These are phyloP conservation scores for Columba janthina DNA, from an alignment of 2,113 vertebrate genomes.

Conservation along the genomic window DNA sequence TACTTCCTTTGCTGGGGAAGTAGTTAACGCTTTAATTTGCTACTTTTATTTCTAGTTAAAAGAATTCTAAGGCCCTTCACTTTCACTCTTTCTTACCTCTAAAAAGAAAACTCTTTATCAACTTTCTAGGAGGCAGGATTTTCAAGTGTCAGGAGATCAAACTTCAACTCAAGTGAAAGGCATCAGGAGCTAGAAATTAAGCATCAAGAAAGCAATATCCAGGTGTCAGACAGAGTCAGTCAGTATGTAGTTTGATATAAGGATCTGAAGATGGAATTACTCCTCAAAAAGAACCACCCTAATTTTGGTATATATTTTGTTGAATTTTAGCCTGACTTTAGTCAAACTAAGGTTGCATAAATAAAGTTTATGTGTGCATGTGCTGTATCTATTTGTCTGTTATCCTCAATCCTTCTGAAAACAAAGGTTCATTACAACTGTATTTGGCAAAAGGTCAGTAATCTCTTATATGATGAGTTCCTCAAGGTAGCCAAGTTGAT, in stretches of 20 bases:
- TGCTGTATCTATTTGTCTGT: neutral
- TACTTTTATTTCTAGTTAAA: neutral
- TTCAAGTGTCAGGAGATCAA: neutral
- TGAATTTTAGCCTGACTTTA: neutral
- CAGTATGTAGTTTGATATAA: neutral
- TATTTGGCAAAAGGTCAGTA: neutral
- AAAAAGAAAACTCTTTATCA: neutral
- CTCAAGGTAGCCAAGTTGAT: neutral
- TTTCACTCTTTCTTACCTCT: neutral
- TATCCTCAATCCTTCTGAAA: neutral
- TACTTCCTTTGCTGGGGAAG: neutral
- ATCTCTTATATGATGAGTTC: neutral
- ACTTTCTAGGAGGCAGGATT: neutral
- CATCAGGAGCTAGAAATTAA: neutral
- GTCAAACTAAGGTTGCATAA: neutral
- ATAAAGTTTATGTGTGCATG: neutral
- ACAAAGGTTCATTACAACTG: neutral
- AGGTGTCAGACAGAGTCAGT: slow-evolving; percentile 13
- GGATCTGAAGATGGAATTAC: neutral
- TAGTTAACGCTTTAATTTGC: neutral
- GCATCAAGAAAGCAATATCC: neutral
- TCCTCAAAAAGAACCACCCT: neutral
- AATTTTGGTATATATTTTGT: neutral
- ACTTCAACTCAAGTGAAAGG: neutral
- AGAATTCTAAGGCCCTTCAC: neutral